Conservation (phyloP, 2,888 invertebrate genomes). For the Gonocerus acuteangulatus region DNA sequence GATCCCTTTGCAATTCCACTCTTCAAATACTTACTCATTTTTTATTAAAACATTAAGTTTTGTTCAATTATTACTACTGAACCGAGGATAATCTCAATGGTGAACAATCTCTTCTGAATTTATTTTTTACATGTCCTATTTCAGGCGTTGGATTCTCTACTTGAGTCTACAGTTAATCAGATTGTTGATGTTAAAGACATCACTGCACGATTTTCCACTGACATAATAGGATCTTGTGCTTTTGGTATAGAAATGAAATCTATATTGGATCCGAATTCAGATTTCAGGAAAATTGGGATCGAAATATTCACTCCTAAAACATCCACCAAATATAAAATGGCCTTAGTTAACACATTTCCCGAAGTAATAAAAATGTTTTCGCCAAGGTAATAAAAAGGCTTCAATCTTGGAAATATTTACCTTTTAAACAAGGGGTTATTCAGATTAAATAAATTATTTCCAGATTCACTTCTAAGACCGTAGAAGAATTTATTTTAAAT, state of each 20-base stretch:
- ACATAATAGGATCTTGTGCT: constrained; percentile 47
- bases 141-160: constrained; percentile 8
- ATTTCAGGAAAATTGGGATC: constrained; percentile 13
- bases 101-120: too few species aligned
- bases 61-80: too few species aligned
- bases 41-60: too few species aligned
- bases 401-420: too few species aligned
- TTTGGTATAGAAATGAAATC: constrained; percentile 46
- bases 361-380: constrained; percentile 2
- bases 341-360: constrained; percentile 11
- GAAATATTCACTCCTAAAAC: constrained; percentile 18
- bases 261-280: constrained; percentile 6
- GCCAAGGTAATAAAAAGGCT: constrained; percentile 1
- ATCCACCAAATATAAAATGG: constrained; percentile 11
- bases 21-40: too few species aligned
- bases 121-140: too few species aligned
- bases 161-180: background rate
- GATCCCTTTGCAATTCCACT: too few species aligned
- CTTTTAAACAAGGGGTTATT: too few species aligned
- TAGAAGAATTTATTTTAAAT: constrained; percentile 47
- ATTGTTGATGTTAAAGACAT: constrained; percentile 45
- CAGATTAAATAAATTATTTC: too few species aligned
- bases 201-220: constrained; percentile 44
- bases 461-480: constrained; percentile 40
- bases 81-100: too few species aligned